These are phyloP conservation scores for Formicarius rufipectus DNA, from an alignment of 2,113 vertebrate genomes.

Conservation along the genomic window DNA sequence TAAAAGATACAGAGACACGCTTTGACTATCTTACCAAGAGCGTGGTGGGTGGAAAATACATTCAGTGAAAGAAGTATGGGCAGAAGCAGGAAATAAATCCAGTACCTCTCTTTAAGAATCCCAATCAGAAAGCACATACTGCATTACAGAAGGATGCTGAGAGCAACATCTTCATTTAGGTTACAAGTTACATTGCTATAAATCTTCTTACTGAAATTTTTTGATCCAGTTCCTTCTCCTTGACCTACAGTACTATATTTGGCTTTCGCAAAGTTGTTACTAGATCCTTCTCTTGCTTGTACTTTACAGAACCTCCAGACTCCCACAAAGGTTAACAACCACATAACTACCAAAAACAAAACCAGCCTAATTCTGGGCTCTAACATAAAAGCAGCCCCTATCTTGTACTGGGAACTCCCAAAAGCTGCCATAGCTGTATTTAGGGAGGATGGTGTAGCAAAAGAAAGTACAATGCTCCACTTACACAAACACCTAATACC, in stretches of 20 bases:
- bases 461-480: not conserved
- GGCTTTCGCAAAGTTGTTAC: not conserved
- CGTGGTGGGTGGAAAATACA: accelerated
- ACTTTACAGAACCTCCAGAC: not conserved
- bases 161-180: not conserved
- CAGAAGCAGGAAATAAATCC: not conserved
- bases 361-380: not conserved
- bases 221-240: not conserved
- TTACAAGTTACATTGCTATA: not conserved
- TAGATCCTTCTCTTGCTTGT: not conserved
- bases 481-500: not conserved
- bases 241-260: not conserved
- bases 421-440: not conserved
- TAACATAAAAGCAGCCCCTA: not conserved
- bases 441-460: not conserved
- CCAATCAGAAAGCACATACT: not conserved
- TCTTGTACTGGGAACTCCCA: not conserved
- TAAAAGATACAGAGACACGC: not conserved
- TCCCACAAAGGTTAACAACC: not conserved
- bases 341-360: not conserved
- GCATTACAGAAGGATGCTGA: not conserved
- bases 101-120: not conserved
- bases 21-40: not conserved
- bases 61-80: not conserved
- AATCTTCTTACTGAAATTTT: not conserved